phyloP scores from a whole-genome alignment of 2,888 invertebrate species.

The Invenusta paracnida region DNA sequence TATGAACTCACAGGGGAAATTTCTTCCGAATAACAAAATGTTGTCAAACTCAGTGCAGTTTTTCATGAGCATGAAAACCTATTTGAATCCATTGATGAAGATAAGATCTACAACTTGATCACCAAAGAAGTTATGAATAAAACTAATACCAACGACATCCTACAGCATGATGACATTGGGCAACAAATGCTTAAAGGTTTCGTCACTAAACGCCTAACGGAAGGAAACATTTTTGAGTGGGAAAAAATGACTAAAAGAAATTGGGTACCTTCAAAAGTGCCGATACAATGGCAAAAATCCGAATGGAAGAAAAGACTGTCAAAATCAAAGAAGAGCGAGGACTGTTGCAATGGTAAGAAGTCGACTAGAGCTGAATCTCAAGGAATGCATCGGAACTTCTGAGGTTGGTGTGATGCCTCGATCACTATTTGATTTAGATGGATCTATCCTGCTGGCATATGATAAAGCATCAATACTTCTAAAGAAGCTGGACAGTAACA shows the following conservation, averaged over 20 bases:
- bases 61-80: neutral
- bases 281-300: neutral
- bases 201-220: constrained; percentile 38
- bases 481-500: neutral
- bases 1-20: constrained; percentile 11
- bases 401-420: constrained; percentile 17
- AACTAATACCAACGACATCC: constrained; percentile 37
- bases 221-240: neutral
- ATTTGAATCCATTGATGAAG: constrained; percentile 41
- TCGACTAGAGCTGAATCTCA: constrained; percentile 40
- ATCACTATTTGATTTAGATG: neutral
- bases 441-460: neutral
- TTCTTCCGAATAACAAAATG: constrained; percentile 12
- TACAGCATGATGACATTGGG: constrained; percentile 42
- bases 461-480: constrained; percentile 17
- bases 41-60: neutral
- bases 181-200: constrained; percentile 45
- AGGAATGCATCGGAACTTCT: constrained; percentile 36
- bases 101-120: constrained; percentile 41
- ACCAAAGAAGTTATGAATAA: constrained; percentile 40
- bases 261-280: neutral
- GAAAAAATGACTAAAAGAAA: neutral
- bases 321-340: constrained; percentile 44
- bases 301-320: neutral
- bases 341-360: constrained; percentile 41